Evolutionary conservation across 2,888 invertebrate genomes (phyloP).

Genomic region (Ramazzottius varieornatus): DNA sequence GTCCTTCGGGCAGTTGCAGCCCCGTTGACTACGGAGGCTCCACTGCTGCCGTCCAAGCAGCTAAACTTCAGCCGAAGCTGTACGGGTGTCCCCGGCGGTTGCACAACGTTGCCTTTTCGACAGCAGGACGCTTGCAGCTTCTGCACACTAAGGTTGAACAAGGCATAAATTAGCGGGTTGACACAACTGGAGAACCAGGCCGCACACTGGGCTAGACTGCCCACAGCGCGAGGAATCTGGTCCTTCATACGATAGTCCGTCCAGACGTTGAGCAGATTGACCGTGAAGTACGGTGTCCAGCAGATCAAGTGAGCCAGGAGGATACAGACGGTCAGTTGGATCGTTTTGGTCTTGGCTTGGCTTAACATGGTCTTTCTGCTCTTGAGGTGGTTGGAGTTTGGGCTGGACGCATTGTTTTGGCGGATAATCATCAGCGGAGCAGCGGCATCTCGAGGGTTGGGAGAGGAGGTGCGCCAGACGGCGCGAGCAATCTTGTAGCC

Average conservation of each 20-base stretch:
- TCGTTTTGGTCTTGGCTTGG: slow-evolving; percentile 24
- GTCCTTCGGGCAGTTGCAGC: no score
- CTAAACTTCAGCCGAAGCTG: no score
- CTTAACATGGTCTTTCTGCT: slow-evolving; percentile 17
- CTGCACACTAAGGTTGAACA: no score
- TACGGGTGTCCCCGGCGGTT: no score
- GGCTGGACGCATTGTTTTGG: neutral
- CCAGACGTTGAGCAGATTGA: neutral
- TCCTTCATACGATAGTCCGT: neutral
- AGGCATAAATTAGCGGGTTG: no score
- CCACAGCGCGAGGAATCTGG: neutral
- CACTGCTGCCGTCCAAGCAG: no score
- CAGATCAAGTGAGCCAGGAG: slow-evolving; percentile 24
- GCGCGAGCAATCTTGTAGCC: neutral
- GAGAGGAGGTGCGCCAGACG: no score
- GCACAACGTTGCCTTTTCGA: no score
- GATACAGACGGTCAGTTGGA: slow-evolving; percentile 25
- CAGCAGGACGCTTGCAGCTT: no score
- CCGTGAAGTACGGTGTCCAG: slow-evolving; percentile 24
- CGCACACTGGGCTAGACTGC: neutral
- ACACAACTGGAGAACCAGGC: no score
- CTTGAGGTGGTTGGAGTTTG: neutral
- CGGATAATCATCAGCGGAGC: neutral
- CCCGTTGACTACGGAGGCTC: no score
- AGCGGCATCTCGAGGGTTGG: no score